Evolutionary conservation across 2,113 vertebrate species (phyloP).

Genomic region (Thunnus thynnus): DNA sequence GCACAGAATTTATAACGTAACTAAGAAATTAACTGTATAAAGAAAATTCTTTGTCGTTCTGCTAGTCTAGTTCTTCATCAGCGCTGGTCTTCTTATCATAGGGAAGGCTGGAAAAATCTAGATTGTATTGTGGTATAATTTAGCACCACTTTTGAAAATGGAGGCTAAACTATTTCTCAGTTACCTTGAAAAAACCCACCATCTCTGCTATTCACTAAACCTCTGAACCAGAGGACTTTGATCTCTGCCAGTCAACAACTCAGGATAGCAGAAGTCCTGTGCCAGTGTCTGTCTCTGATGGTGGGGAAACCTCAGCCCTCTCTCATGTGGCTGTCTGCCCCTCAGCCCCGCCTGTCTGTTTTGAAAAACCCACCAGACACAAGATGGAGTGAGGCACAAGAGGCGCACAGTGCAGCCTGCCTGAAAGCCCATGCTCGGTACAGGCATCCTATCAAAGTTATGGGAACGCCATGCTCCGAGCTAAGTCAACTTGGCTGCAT

Average conservation of each 20-base stretch:
- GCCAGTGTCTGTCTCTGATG: conserved; percentile 36
- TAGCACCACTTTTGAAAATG: background rate
- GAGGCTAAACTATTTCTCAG: conserved; percentile 10
- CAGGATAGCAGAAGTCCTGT: conserved; percentile 25
- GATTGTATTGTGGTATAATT: background rate
- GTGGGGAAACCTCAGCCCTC: conserved; percentile 38
- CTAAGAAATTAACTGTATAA: background rate
- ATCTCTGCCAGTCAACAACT: conserved; percentile 45
- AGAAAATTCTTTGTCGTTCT: no score
- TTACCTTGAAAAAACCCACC: conserved; percentile 23
- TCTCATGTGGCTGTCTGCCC: conserved; percentile 71
- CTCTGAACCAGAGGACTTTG: conserved; percentile 20
- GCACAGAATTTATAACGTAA: background rate
- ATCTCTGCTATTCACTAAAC: conserved; percentile 1
- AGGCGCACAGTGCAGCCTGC: conserved; percentile 51
- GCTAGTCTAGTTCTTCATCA: background rate
- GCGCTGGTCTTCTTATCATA: background rate
- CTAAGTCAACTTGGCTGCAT: conserved; percentile 73
- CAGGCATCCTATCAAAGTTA: conserved; percentile 65
- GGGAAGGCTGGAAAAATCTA: background rate
- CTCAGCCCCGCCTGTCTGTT: conserved; percentile 51
- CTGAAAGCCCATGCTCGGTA: conserved; percentile 18
- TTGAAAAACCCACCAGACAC: conserved; percentile 45
- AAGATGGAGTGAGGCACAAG: conserved; percentile 49
- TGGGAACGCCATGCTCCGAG: conserved; percentile 55